These are phyloP conservation scores for Helicoverpa assulta DNA, from an alignment of 2,888 invertebrate genomes.

Conservation along the genomic window DNA sequence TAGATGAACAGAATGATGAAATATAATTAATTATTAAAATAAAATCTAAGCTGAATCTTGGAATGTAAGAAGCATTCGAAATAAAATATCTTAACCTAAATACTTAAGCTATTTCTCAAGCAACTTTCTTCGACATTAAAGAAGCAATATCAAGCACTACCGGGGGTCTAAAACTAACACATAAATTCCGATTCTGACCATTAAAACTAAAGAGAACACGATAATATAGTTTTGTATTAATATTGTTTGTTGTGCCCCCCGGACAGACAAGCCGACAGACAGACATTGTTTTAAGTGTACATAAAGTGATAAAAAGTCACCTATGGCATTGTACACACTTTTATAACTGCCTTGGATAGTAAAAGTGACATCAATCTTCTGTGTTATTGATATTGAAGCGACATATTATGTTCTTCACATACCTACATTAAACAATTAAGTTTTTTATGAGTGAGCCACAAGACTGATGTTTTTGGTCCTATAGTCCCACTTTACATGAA, in stretches of 20 bases:
- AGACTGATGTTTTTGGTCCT: neutral
- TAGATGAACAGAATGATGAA: neutral
- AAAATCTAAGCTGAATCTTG: neutral
- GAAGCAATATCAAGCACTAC: slow-evolving; percentile 50
- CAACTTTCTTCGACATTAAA: slow-evolving; percentile 43
- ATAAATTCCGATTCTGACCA: slow-evolving; percentile 52
- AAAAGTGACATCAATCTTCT: slow-evolving; percentile 1
- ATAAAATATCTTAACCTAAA: slow-evolving; percentile 38
- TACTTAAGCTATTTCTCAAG: slow-evolving; percentile 33
- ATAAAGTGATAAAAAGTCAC: slow-evolving; percentile 38
- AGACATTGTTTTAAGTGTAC: slow-evolving; percentile 43
- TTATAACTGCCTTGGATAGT: slow-evolving; percentile 8
- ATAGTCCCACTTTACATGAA: neutral
- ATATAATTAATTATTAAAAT: slow-evolving; percentile 20
- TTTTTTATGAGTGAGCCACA: neutral
- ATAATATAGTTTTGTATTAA: slow-evolving; percentile 48
- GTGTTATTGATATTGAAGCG: slow-evolving; percentile 2
- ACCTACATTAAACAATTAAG: neutral
- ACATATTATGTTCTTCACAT: neutral
- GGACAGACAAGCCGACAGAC: slow-evolving; percentile 36
- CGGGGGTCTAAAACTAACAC: slow-evolving; percentile 57
- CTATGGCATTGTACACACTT: slow-evolving; percentile 44
- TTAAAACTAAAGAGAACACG: slow-evolving; percentile 48
- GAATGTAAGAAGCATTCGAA: neutral
- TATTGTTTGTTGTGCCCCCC: slow-evolving; percentile 45